Evolutionary conservation across 2,113 vertebrate genomes (phyloP).

Genomic region (Brienomyrus brachyistius): DNA sequence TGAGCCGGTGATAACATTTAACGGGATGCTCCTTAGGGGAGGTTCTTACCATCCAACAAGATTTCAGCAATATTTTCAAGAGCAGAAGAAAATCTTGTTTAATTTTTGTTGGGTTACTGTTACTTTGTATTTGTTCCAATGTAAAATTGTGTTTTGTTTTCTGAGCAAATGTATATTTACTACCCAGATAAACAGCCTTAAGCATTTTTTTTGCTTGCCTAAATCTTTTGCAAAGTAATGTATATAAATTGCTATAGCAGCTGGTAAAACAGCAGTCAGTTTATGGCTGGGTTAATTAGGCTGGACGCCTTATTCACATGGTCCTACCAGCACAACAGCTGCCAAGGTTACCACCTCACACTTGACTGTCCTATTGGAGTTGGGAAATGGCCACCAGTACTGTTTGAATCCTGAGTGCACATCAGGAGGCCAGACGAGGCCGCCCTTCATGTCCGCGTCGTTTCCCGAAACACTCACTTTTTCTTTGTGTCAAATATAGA

Average conservation of each 20-base stretch:
- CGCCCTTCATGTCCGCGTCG: neutral
- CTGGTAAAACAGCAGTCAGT: neutral
- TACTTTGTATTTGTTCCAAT: neutral
- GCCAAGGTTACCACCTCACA: neutral
- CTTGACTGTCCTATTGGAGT: neutral
- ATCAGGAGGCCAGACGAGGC: neutral
- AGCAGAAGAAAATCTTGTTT: neutral
- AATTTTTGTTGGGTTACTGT: neutral
- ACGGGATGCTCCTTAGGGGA: neutral
- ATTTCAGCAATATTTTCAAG: neutral
- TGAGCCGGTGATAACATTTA: neutral
- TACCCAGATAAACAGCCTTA: neutral
- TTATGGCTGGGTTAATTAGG: neutral
- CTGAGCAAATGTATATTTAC: neutral
- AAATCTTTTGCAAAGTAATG: neutral
- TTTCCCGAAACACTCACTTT: neutral
- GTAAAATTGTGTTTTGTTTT: neutral
- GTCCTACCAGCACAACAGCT: neutral
- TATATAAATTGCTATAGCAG: neutral
- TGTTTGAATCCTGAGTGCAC: neutral
- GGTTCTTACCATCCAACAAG: neutral
- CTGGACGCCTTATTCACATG: neutral
- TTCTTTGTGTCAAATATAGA: slow-evolving; percentile 10
- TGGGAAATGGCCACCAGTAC: neutral
- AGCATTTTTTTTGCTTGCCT: neutral